Percentiles rank a stretch among this genome's conserved stretches.
Conservation (phyloP, 2,888 invertebrate species). For the Cheilosia grossa region DNA sequence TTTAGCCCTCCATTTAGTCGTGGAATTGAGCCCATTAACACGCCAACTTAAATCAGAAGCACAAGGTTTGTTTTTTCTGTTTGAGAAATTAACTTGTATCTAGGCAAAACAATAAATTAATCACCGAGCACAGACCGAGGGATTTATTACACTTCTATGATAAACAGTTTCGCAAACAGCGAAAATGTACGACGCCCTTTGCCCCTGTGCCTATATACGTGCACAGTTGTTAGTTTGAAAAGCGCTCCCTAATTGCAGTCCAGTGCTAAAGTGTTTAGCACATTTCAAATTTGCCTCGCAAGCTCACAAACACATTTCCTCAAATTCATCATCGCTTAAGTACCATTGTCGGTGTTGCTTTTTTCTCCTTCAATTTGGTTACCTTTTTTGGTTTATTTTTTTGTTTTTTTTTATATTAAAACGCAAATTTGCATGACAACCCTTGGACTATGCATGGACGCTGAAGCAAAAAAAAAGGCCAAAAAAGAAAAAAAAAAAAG, state of each 20-base stretch:
- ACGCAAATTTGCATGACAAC: constrained; percentile 74
- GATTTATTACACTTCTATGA: constrained; percentile 52
- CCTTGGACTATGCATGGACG: constrained; percentile 53
- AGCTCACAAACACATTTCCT: constrained; percentile 71
- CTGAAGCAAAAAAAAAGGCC: not conserved
- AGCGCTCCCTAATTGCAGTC: constrained; percentile 65
- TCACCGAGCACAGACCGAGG: constrained; percentile 60
- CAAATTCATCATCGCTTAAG: constrained; percentile 72
- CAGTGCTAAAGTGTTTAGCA: constrained; percentile 70
- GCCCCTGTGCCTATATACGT: not conserved
- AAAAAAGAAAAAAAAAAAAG: constrained; percentile 3
- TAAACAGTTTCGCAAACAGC: constrained; percentile 20
- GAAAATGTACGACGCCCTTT: not conserved
- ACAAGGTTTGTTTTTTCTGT: constrained; percentile 36
- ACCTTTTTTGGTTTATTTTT: constrained; percentile 42
- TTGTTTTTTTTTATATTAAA: constrained; percentile 54
- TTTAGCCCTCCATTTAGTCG: constrained; percentile 32
- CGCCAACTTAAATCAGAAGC: constrained; percentile 61
- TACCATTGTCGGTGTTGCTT: constrained; percentile 46
- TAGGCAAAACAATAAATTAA: constrained; percentile 64
- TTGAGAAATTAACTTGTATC: constrained; percentile 71
- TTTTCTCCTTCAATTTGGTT: constrained; percentile 45
- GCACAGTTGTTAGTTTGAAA: constrained; percentile 11
- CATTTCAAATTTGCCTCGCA: constrained; percentile 67
- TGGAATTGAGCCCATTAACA: constrained; percentile 70